Base-by-base conservation (phyloP, 2,888 invertebrate species). In the Sminthurinus aureus region DNA sequence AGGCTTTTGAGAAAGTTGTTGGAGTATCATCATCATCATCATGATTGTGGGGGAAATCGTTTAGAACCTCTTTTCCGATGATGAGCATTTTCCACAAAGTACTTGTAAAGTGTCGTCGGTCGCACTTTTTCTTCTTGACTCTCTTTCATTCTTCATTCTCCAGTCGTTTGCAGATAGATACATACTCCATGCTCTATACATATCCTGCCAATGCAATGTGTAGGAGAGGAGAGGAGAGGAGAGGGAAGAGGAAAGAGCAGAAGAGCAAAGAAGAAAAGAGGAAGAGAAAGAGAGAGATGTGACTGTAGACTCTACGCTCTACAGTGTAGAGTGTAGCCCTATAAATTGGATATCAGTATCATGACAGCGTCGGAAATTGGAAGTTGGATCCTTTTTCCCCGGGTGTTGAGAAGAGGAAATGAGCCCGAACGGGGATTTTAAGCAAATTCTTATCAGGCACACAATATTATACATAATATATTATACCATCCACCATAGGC, bases 281-380 rank as follows among this genome's bases (percentile, higher is more conserved):
- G 84, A 85, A 86, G 83, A 84, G 85, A 83, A n/a, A n/a, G n/a
- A n/a, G n/a, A n/a, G n/a, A n/a, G n/a, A n/a, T 78, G 83, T 76
- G 77, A 24, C 67, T 58, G 38, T n/a, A n/a, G n/a, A n/a, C n/a
- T n/a, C n/a, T n/a, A n/a, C n/a, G n/a, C n/a, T n/a, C n/a, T n/a
- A n/a, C n/a, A n/a, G n/a, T n/a, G n/a, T n/a, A n/a, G n/a, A n/a
- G n/a, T 38, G 38, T 38, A 74, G 66, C 24, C 85, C 87, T 87
- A 87, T 88, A 88, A 88, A 88, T 88, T 88, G 88, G 88, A 88
- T 88, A 88, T 88, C 88, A 88, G 86, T 83, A 85, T 87, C 86
- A 85, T 88, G 88, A 88, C 88, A 88, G 88, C 87, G 88, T 88
- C 13, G 88, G 88, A 88, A 88, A 88, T 88, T 88, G 88, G 88